A percentile compares a stretch with the other conserved stretches of the same genome.
These are phyloP conservation scores for Ranitomeya imitator DNA, from an alignment of 2,113 vertebrate species.

Conservation along the genomic window DNA sequence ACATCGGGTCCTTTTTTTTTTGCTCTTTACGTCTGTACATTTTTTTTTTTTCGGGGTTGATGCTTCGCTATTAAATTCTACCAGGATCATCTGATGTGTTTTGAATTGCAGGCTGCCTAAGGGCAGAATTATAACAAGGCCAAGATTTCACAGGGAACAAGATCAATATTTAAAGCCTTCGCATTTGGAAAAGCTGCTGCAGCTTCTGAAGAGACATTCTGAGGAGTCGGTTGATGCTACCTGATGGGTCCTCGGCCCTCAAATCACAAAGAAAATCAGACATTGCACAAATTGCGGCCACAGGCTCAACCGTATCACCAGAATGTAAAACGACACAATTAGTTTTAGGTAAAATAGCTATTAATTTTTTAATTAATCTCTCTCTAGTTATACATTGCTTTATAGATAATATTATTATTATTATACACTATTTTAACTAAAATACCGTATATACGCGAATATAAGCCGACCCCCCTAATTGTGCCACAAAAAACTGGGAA, in stretches of 20 bases:
- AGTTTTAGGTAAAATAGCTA: neutral
- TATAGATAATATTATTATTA: too few species aligned
- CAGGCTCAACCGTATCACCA: neutral
- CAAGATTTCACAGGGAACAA: constrained; percentile 55
- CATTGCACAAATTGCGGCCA: constrained; percentile 51
- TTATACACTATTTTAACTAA: too few species aligned
- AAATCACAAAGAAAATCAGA: constrained; percentile 45
- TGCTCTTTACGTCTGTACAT: constrained; percentile 12
- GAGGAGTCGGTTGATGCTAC: constrained; percentile 33
- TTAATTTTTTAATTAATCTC: too few species aligned
- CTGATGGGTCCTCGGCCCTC: constrained; percentile 25
- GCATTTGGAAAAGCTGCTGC: constrained; percentile 37
- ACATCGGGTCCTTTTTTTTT: neutral
- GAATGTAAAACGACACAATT: constrained; percentile 32
- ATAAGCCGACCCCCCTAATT: too few species aligned
- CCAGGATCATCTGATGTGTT: constrained; percentile 51
- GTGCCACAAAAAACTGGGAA: too few species aligned
- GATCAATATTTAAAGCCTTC: constrained; percentile 58
- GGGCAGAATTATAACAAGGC: constrained; percentile 55
- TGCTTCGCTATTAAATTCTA: constrained; percentile 43
- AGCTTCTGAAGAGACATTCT: constrained; percentile 43
- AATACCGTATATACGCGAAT: too few species aligned
- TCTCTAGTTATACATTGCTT: too few species aligned
- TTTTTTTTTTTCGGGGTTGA: constrained; percentile 31
- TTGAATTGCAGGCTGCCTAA: constrained; percentile 48